Evolutionary conservation across 1,140 invertebrate species (phyloP), one percentile per base, ranked within the genome.

Genomic region (Drosophila rufa): DNA sequence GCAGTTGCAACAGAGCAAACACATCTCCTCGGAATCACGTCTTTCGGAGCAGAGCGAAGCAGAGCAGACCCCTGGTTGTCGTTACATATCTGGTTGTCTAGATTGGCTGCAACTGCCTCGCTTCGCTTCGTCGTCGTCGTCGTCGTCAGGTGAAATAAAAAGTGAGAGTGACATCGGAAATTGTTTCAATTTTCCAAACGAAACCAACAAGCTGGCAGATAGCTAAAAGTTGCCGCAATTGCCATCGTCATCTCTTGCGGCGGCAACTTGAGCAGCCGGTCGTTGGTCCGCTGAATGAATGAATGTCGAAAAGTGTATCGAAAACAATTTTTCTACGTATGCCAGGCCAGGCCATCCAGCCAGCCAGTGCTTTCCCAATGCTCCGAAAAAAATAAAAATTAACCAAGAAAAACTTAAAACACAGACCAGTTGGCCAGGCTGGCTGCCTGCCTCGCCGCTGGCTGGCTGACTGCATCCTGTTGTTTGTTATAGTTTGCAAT

Each of bases 151-250:
- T 70, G 81, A 79, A 86, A 84, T 84, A 90, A 92, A 92, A 92
- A 92, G 90, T 92, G 90, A 92, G 90, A 92, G 90, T 92, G 90
- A 92, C 91, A 92, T 92, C 90, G 90, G 90, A 92, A 92, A 92
- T 92, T 92, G 90, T 92, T 92, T 92, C 90, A 90, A 86, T 92
- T 92, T 91, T 86, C 83, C 80, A 91, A 91, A 91, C 85, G 85
- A 90, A 90, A 76, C 71, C 79, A 87, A 81, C 78, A 75, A 79
- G 78, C 64, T 68, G 77, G 60, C 79, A 79, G 59, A 70, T 71
- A 73, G 77, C 82, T 73, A 75, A 64, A 85, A 70, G 79, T 78
- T 85, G 83, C 80, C 77, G 77, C 76, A 86, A 86, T 86, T 78
- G 81, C 81, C 82, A 75, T 53, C 70, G 53, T 80, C 64, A 73